Evolutionary conservation across 1,140 invertebrate species (phyloP), one percentile per base, ranked within the genome.

Genomic region (Cotesia glomerata): DNA sequence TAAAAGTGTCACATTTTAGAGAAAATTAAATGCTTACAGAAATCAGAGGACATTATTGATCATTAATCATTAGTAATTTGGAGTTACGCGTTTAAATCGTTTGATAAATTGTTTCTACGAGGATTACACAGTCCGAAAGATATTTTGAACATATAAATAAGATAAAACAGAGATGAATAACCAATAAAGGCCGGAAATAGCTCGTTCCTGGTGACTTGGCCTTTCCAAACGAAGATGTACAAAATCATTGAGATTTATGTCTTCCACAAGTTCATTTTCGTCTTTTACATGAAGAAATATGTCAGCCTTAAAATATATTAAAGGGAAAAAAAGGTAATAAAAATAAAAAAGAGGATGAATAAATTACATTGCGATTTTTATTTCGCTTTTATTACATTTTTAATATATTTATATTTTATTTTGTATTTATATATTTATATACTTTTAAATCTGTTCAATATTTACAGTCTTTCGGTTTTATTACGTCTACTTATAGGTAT

Each of bases 231-330:
- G 39, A 32, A 36, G 14, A 14, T 56, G 69, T 18, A 71, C 16
- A 69, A 69, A 72, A 75, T 72, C 52, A 39, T 32, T 3, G 45
- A 72, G 74, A 75, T 75, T 75, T 75, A 72, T 72, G 59, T 69
- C 66, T 72, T 65, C 61, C 69, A 52, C 52, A 51, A 63, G 61
- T 36, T 14, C 18, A 65, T 63, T 74, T 74, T 66, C 13, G 59
- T 14, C 67, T 45, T 39, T 16, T 56, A n/a, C 5, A 18, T 56
- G 52, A 16, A n/a, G n/a, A 56, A 14, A 32, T 26, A 61, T 13
- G 11, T 13, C 8, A 61, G 32, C 9, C 9, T 26, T 4, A 35
- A 64, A 39, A 36, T 32, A 49, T 9, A 18, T n/a, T 45, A 66
- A 52, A 52, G 64, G 32, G 34, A 64, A 5, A 49, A 16, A 34